These are phyloP conservation scores for Sciurus vulgaris DNA, from an alignment of 2,797 vertebrate genomes.

Conservation along the genomic window DNA sequence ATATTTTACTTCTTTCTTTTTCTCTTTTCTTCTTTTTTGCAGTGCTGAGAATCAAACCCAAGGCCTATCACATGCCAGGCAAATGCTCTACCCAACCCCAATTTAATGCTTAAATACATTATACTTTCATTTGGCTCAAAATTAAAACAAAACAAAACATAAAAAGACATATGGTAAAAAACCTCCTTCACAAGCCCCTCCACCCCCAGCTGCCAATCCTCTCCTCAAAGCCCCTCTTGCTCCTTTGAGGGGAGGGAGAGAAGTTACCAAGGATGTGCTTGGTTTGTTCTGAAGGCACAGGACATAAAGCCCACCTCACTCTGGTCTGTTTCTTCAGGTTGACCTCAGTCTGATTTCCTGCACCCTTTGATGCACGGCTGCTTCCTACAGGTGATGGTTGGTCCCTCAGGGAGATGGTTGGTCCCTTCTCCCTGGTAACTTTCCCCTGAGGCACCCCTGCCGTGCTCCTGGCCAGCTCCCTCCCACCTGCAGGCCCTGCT, in stretches of 20 bases:
- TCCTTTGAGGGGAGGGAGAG: background rate
- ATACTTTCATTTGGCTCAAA: constrained; percentile 36
- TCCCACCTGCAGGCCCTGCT: background rate
- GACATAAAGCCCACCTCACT: constrained; percentile 58
- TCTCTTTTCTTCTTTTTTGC: background rate
- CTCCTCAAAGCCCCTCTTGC: background rate
- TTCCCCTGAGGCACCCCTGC: constrained; percentile 66
- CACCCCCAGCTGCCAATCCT: background rate
- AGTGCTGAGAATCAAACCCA: background rate
- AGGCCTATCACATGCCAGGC: too few species aligned
- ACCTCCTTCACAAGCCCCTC: background rate
- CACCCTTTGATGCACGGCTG: constrained; percentile 57
- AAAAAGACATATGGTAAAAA: background rate
- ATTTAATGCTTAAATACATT: background rate
- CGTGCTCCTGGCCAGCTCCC: constrained; percentile 36
- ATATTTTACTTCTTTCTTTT: background rate
- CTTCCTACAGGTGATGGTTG: constrained; percentile 72
- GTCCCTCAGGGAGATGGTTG: constrained; percentile 73
- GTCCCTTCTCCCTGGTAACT: constrained; percentile 75
- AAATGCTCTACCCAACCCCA: background rate
- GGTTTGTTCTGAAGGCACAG: constrained; percentile 24
- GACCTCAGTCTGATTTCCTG: constrained; percentile 73
- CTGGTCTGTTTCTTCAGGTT: constrained; percentile 57
- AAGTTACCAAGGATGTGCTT: constrained; percentile 47
- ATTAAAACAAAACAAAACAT: background rate